These are phyloP conservation scores for Cephalopachus bancanus DNA, from an alignment of 2,797 vertebrate species.

Conservation along the genomic window DNA sequence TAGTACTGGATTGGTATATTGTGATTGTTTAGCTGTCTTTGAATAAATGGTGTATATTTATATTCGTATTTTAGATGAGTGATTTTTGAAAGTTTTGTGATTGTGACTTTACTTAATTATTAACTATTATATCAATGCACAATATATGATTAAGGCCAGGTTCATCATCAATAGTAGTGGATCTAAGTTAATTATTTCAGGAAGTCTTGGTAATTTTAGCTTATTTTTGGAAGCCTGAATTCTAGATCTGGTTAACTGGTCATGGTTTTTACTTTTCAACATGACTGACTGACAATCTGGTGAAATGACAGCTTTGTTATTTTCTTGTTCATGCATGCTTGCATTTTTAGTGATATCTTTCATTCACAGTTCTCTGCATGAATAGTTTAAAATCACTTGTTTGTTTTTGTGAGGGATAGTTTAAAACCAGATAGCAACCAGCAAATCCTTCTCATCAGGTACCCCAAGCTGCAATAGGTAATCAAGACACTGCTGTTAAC, in stretches of 20 bases:
- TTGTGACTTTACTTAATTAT: background rate
- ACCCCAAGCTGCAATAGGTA: no score
- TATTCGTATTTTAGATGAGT: background rate
- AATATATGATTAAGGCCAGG: background rate
- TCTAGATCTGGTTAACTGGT: background rate
- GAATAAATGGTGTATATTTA: background rate
- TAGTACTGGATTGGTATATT: background rate
- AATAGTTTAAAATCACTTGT: background rate
- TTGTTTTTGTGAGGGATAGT: background rate
- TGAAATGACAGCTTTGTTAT: no score
- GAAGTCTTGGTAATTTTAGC: no score
- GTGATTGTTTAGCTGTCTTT: background rate
- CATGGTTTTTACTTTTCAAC: background rate
- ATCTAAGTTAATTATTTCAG: no score
- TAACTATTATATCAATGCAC: background rate
- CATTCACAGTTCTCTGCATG: background rate
- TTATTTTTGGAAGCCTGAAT: background rate
- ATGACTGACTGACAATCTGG: background rate
- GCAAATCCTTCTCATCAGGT: background rate
- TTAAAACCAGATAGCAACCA: background rate
- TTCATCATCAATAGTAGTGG: background rate
- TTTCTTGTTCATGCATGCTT: background rate
- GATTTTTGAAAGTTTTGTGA: background rate
- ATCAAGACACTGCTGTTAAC: rapidly evolving
- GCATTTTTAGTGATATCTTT: background rate